phyloP scores from a whole-genome alignment of 2,113 vertebrate genomes.

The Eulacestoma nigropectus region DNA sequence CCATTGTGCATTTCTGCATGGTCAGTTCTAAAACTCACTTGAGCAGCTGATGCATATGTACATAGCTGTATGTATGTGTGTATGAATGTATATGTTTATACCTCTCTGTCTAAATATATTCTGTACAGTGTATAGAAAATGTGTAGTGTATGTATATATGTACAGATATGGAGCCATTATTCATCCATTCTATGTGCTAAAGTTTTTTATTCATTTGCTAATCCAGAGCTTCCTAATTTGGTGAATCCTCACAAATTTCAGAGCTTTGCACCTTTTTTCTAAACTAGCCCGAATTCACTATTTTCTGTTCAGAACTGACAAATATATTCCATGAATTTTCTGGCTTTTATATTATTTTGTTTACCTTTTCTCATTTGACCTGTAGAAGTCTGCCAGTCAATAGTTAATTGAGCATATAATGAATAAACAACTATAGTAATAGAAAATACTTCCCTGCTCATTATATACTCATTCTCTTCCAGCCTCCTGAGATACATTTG shows the following conservation, averaged over 20 bases:
- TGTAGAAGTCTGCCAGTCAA: neutral
- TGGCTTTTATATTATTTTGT: neutral
- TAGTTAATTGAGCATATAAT: neutral
- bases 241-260: neutral
- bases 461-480: neutral
- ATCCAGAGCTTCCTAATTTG: slow-evolving; percentile 16
- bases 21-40: neutral
- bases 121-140: slow-evolving; percentile 71
- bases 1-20: slow-evolving; percentile 17
- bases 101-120: slow-evolving; percentile 26
- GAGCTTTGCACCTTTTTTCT: neutral
- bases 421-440: neutral
- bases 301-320: neutral
- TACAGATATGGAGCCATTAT: slow-evolving; percentile 58
- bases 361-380: neutral
- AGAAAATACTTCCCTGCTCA: neutral
- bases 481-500: neutral
- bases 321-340: neutral
- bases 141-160: slow-evolving; percentile 63
- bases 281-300: neutral
- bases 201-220: slow-evolving; percentile 24
- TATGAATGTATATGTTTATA: slow-evolving; percentile 69
- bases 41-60: slow-evolving; percentile 36
- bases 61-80: slow-evolving; percentile 59
- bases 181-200: neutral